These are phyloP conservation scores for Anoncus sp. DNA, from an alignment of 2,888 invertebrate species.

Conservation along the genomic window DNA sequence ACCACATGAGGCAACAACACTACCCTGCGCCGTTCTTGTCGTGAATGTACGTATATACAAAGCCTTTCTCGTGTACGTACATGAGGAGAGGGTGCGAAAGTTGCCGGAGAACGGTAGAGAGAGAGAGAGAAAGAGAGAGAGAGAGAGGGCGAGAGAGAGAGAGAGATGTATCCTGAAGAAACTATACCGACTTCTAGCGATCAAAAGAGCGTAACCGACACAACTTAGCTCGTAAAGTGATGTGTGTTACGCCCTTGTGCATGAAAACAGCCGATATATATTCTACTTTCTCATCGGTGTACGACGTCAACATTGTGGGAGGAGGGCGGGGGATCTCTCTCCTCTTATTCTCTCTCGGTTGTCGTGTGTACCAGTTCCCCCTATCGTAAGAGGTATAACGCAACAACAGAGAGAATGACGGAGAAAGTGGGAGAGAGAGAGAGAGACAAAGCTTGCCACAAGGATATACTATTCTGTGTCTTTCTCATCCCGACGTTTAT, in stretches of 20 bases:
- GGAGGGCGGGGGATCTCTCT: constrained; percentile 17
- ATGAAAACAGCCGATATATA: constrained; percentile 13
- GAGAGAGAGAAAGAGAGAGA: constrained; percentile 26
- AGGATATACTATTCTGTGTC: constrained; percentile 33
- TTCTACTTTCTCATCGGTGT: constrained; percentile 51
- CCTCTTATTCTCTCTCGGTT: constrained; percentile 25
- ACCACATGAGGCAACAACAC: constrained; percentile 56
- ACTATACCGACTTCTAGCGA: background rate
- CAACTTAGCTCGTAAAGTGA: background rate
- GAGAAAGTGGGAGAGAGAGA: constrained; percentile 21
- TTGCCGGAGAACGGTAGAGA: constrained; percentile 38
- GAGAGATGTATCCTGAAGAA: constrained; percentile 27
- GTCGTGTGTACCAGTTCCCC: constrained; percentile 22
- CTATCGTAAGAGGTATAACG: constrained; percentile 15
- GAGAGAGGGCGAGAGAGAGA: constrained; percentile 23
- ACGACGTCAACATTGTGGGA: constrained; percentile 33
- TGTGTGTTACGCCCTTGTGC: constrained; percentile 22
- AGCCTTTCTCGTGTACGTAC: constrained; percentile 11
- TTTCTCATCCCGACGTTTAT: constrained; percentile 21
- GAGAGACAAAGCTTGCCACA: constrained; percentile 17
- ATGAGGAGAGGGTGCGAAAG: constrained; percentile 47
- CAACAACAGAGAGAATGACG: constrained; percentile 20
- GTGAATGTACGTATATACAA: constrained; percentile 46
- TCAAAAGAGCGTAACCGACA: background rate
- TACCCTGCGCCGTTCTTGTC: constrained; percentile 59